Percentiles rank a stretch among this genome's conserved stretches.
Conservation (phyloP, 2,113 vertebrate genomes). For the Oreochromis niloticus region DNA sequence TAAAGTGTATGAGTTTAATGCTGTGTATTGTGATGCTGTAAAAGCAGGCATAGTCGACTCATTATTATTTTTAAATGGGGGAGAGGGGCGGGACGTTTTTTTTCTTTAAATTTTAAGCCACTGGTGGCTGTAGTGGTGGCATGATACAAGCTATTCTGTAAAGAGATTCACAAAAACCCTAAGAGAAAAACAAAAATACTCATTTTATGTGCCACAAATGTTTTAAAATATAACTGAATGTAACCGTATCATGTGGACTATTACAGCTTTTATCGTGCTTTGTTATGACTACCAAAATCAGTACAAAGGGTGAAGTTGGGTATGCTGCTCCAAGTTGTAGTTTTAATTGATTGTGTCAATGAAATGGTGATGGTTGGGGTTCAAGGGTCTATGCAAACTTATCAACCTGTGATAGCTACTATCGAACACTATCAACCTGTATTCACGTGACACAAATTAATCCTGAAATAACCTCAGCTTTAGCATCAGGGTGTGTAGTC, state of each 20-base stretch:
- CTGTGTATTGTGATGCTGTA: conserved; percentile 29
- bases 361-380: conserved; percentile 40
- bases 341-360: neutral
- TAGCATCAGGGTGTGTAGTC: conserved; percentile 56
- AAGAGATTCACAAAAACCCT: neutral
- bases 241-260: conserved; percentile 6
- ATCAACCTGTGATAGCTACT: conserved; percentile 50
- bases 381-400: conserved; percentile 70
- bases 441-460: conserved; percentile 31
- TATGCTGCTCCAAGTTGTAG: conserved; percentile 27
- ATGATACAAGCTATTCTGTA: neutral
- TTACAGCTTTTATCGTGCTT: conserved; percentile 10
- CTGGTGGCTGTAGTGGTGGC: neutral
- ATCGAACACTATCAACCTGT: conserved; percentile 39
- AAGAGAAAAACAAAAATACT: neutral
- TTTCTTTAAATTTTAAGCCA: neutral
- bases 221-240: conserved; percentile 39
- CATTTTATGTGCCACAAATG: conserved; percentile 33
- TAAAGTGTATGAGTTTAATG: conserved; percentile 55
- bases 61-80: neutral
- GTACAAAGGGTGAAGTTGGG: conserved; percentile 70
- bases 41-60: neutral
- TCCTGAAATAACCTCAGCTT: conserved; percentile 51
- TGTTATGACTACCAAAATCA: neutral
- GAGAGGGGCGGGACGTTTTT: neutral